Percentiles rank a stretch among this genome's conserved stretches.
Evolutionary conservation across 2,797 vertebrate species (phyloP).

Genomic region (Mus caroli): DNA sequence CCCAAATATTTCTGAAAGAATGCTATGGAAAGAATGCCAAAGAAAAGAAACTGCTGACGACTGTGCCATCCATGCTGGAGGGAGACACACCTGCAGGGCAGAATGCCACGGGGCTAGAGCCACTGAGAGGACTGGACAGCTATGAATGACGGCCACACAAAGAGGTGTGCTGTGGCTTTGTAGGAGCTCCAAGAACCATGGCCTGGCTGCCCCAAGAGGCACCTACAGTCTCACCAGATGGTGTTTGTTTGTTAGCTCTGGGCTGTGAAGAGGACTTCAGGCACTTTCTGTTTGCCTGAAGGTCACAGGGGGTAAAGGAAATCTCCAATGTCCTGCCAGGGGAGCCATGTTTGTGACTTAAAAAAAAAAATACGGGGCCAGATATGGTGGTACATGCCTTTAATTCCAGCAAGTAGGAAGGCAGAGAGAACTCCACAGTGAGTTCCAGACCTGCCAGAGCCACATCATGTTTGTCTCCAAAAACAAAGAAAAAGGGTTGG

Average conservation of each 20-base stretch:
- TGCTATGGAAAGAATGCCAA: fast-evolving
- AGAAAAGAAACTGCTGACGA: fast-evolving
- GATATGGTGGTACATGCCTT: not conserved
- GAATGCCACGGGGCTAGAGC: fast-evolving
- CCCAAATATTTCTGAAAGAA: not conserved
- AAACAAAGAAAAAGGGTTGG: not conserved
- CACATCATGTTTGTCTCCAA: not conserved
- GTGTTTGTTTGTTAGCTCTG: fast-evolving
- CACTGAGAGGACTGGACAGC: fast-evolving
- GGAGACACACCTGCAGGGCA: fast-evolving
- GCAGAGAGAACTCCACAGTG: not conserved
- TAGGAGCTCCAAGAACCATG: fast-evolving
- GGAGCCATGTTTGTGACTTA: fast-evolving
- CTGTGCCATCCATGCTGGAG: fast-evolving
- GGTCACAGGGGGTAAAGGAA: fast-evolving
- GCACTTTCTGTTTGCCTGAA: too few relatives aligned
- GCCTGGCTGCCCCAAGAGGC: not conserved
- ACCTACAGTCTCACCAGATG: not conserved
- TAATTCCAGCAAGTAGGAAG: not conserved
- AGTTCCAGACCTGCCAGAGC: not conserved
- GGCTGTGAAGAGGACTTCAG: fast-evolving
- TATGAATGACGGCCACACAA: fast-evolving
- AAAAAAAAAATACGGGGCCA: not conserved
- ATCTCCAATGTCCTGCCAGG: fast-evolving
- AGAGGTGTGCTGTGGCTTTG: fast-evolving